phyloP scores from a whole-genome alignment of 2,888 invertebrate species.

The Dastarcus helophoroides region DNA sequence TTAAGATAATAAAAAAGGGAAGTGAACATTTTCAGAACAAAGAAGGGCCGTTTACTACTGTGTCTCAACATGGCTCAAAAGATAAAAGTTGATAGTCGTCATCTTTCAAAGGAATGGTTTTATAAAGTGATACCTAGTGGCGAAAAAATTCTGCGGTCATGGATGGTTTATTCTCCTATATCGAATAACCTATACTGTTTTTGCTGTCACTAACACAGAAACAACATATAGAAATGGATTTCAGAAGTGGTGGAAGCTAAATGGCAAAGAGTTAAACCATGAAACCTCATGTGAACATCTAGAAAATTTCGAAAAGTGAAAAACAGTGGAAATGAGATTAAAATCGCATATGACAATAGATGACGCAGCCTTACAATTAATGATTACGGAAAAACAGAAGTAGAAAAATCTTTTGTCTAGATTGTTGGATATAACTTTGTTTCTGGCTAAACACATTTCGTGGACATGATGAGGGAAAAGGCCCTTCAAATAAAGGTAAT shows the following conservation, averaged over 20 bases:
- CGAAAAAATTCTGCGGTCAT: slow-evolving; percentile 8
- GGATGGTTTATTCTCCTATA: slow-evolving; percentile 12
- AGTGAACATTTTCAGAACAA: neutral
- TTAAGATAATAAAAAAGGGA: slow-evolving; percentile 1
- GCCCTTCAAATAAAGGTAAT: no score
- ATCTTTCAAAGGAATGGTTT: slow-evolving; percentile 9
- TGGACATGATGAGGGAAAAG: no score
- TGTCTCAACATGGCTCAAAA: neutral
- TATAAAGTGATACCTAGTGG: slow-evolving; percentile 6
- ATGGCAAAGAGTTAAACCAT: neutral
- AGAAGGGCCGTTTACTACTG: slow-evolving; percentile 1
- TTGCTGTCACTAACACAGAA: no score
- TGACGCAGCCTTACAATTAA: slow-evolving; percentile 7
- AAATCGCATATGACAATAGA: slow-evolving; percentile 10
- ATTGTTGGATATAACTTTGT: no score
- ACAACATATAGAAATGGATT: no score
- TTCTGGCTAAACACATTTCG: no score
- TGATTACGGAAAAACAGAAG: slow-evolving; percentile 5
- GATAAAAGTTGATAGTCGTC: no score
- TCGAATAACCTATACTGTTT: neutral
- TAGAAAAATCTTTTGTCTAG: slow-evolving; percentile 1
- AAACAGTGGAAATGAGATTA: slow-evolving; percentile 3
- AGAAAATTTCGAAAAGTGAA: neutral
- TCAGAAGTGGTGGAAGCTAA: no score
- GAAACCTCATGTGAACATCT: slow-evolving; percentile 1